A percentile compares a stretch with the other conserved stretches of the same genome.
These are phyloP conservation scores for Ooceraea biroi DNA, from an alignment of 1,140 invertebrate genomes.

Conservation along the genomic window DNA sequence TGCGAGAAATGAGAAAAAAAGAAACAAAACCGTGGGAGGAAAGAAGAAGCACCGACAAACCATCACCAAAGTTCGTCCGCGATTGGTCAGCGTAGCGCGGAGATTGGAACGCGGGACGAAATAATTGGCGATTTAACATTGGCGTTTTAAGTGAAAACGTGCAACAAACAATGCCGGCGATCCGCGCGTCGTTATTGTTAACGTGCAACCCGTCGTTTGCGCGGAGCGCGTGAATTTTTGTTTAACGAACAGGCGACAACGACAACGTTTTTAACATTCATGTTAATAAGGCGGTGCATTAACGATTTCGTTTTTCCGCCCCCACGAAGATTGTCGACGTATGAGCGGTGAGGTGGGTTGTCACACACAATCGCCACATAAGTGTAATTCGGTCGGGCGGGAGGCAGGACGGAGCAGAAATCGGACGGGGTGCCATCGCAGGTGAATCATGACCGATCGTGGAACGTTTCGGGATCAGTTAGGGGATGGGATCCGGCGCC, in stretches of 20 bases:
- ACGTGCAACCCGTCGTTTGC: constrained; percentile 21
- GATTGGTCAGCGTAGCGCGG: constrained; percentile 65
- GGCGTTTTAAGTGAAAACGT: constrained; percentile 62
- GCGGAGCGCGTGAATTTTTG: not conserved
- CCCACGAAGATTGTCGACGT: constrained; percentile 7
- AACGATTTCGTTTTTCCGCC: constrained; percentile 20
- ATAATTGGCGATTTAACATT: constrained; percentile 44
- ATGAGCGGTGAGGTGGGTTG: constrained; percentile 25
- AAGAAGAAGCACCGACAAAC: constrained; percentile 63
- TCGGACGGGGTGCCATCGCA: constrained; percentile 41
- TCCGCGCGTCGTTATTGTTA: constrained; percentile 32
- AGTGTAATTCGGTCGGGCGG: constrained; percentile 66
- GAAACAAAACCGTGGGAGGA: constrained; percentile 18
- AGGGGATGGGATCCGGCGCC: constrained; percentile 56
- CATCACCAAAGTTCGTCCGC: constrained; percentile 77
- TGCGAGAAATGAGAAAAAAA: constrained; percentile 24
- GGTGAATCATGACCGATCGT: constrained; percentile 51
- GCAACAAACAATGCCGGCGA: constrained; percentile 43
- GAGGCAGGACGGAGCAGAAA: constrained; percentile 5
- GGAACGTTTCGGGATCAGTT: constrained; percentile 72
- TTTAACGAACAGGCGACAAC: not conserved
- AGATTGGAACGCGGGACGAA: too few relatives aligned
- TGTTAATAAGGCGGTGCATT: not conserved
- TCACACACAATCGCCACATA: constrained; percentile 77
- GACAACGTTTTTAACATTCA: constrained; percentile 1